Percentiles rank a stretch among this genome's conserved stretches.
These are phyloP conservation scores for Andrena cerasifolii DNA, from an alignment of 1,140 invertebrate species.

Conservation along the genomic window DNA sequence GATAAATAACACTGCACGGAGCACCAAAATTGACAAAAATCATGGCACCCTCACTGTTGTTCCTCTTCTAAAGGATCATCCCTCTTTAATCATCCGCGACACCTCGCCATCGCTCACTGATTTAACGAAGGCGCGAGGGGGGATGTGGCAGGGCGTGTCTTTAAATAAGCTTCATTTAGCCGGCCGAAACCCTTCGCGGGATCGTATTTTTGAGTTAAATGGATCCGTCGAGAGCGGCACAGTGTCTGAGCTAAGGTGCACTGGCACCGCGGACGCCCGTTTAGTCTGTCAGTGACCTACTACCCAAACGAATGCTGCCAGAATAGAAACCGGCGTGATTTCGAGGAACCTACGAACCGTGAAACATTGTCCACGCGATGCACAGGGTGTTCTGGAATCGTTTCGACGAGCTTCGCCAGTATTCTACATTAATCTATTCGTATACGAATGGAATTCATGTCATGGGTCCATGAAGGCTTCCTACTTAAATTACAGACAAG, in stretches of 20 bases:
- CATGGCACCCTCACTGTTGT: no score
- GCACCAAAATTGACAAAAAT: no score
- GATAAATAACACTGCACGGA: no score
- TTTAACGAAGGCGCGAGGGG: neutral
- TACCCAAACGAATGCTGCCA: conserved; percentile 39
- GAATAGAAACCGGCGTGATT: conserved; percentile 48
- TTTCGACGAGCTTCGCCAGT: no score
- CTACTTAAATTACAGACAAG: no score
- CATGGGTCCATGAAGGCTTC: no score
- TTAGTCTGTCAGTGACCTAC: conserved; percentile 54
- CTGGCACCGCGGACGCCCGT: conserved; percentile 26
- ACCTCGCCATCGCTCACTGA: neutral
- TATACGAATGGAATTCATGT: no score
- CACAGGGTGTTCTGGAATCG: no score
- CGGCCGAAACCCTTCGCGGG: conserved; percentile 3
- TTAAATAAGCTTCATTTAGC: conserved; percentile 29
- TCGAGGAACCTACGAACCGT: conserved; percentile 2
- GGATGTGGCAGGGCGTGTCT: neutral
- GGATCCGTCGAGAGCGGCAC: conserved; percentile 10
- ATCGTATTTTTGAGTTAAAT: conserved; percentile 32
- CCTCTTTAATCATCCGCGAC: neutral
- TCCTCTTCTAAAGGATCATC: neutral
- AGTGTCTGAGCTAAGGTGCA: conserved; percentile 18
- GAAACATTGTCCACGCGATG: neutral
- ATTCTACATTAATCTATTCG: no score